These are phyloP conservation scores for Agrenia bidenticulata DNA, from an alignment of 2,888 invertebrate species.

Conservation along the genomic window DNA sequence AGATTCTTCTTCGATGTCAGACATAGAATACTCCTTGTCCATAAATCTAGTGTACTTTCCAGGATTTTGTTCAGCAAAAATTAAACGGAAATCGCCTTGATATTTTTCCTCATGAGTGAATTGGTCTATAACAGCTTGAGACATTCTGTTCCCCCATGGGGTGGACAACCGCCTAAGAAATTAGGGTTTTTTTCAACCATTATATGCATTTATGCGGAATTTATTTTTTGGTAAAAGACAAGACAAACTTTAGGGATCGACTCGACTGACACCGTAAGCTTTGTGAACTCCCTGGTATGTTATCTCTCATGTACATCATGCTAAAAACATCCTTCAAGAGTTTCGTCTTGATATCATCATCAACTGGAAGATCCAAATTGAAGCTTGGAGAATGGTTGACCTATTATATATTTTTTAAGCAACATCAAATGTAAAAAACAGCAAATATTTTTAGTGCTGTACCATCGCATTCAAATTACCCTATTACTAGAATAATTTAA, in stretches of 20 bases:
- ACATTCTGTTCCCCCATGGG: too few relatives aligned
- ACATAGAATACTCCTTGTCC: conserved; percentile 60
- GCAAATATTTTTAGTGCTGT: too few relatives aligned
- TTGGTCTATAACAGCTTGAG: conserved; percentile 58
- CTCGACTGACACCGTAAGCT: too few relatives aligned
- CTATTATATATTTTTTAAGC: conserved; percentile 56
- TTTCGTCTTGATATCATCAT: conserved; percentile 80
- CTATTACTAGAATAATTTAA: too few relatives aligned
- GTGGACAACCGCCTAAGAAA: too few relatives aligned
- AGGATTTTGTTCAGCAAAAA: conserved; percentile 45
- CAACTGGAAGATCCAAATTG: conserved; percentile 81
- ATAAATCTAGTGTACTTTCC: conserved; percentile 61
- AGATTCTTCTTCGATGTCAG: not conserved
- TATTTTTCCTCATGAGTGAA: conserved; percentile 72
- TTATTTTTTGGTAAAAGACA: too few relatives aligned
- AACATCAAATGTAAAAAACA: not conserved
- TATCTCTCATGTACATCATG: conserved; percentile 72
- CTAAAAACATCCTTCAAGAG: conserved; percentile 74
- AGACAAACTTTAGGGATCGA: too few relatives aligned
- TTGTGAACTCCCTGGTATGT: too few relatives aligned
- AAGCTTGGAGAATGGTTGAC: conserved; percentile 93
- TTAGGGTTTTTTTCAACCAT: too few relatives aligned
- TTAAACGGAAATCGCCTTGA: conserved; percentile 67
- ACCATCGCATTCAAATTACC: too few relatives aligned
- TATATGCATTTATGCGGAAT: too few relatives aligned